Percentiles rank a stretch among this genome's conserved stretches.
These are phyloP conservation scores for Albula goreensis DNA, from an alignment of 2,113 vertebrate species.

Conservation along the genomic window DNA sequence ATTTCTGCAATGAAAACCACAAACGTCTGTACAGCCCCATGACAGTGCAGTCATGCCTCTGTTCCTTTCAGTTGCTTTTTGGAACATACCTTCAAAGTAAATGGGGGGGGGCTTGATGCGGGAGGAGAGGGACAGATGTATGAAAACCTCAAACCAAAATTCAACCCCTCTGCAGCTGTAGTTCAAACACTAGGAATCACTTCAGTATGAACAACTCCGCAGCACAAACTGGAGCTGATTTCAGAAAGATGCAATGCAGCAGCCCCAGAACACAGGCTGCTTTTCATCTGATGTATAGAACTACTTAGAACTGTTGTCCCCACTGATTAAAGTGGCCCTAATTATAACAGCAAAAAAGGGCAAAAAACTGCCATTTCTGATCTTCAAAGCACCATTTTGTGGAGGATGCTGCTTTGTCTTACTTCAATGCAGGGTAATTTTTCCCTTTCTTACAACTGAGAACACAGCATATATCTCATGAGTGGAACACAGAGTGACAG, in stretches of 20 bases:
- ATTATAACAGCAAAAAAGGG: background rate
- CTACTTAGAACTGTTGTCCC: background rate
- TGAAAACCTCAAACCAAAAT: background rate
- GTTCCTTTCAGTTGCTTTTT: background rate
- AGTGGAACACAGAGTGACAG: background rate
- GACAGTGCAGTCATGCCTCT: background rate
- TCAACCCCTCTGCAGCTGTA: background rate
- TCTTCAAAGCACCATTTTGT: background rate
- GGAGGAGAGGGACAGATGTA: background rate
- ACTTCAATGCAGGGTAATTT: background rate
- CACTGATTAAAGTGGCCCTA: background rate
- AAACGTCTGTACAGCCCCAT: background rate
- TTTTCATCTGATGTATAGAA: background rate
- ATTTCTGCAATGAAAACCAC: background rate
- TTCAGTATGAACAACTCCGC: background rate
- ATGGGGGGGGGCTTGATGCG: background rate
- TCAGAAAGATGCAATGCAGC: background rate
- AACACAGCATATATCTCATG: background rate
- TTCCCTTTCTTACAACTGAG: background rate
- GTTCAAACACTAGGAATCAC: background rate
- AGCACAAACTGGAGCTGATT: too few species aligned
- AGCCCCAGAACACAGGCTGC: background rate
- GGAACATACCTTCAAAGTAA: background rate
- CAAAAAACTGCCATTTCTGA: background rate
- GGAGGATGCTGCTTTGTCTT: background rate